Base-by-base conservation (phyloP, 1,140 invertebrate genomes). In the Trinorchestia longiramus region DNA sequence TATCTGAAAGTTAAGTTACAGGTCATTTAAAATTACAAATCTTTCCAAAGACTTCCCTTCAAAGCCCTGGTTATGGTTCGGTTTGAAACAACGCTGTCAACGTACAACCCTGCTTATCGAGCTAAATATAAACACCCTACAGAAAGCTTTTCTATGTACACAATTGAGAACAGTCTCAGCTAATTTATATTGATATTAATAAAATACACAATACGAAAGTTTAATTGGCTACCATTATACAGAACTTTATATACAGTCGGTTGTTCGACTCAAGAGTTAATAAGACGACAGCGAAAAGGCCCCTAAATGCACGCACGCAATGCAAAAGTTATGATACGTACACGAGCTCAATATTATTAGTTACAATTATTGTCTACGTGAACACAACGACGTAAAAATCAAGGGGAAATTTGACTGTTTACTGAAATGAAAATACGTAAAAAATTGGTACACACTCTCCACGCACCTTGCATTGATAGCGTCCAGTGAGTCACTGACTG, bases 181-280 rank as follows among this genome's bases (percentile, higher is more conserved):
- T 8, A 90, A 41, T 41, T 42, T 42, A 90, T 90, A 90, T 90
- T 41, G n/a, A 90, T 43, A 42, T 42, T 90, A 90, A 43, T 90
- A 42, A 90, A 90, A 90, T 90, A 90, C 88, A 90, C 36, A 90
- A 90, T 90, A 90, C 88, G 88, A 90, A 90, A 90, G 88, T 43
- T 90, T 90, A 42, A 90, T 90, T 8, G 88, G 88, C 88, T 90
- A 90, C n/a, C n/a, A 90, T 43, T 90, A 90, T 90, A 90, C 43
- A 90, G n/a, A 90, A 42, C 88, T 42, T 90, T 90, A 90, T 90
- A 90, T 90, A 90, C 88, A 90, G 43, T 41, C 88, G 88, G 88
- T 77, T 28, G 62, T 90, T 90, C 88, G 88, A 90, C 41, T 42
- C 43, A 42, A 42, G 88, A 90, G n/a, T 90, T 90, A 90, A 42